phyloP scores from a whole-genome alignment of 1,140 invertebrate genomes.

The Rhyzopertha dominica region DNA sequence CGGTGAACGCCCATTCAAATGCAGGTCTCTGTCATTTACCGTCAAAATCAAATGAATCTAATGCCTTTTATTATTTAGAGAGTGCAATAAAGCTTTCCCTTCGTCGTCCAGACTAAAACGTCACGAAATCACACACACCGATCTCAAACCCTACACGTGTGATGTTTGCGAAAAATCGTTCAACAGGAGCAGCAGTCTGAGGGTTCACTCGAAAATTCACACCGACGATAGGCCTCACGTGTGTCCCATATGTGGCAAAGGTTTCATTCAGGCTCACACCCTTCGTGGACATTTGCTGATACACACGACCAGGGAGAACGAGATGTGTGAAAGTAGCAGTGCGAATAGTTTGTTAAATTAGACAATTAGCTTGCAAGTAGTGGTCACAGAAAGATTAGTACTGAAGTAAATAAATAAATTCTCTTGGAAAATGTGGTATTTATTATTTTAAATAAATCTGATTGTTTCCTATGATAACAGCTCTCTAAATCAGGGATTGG shows the following conservation, averaged over 20 bases:
- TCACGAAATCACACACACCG: slow-evolving; percentile 71
- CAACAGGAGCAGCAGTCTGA: slow-evolving; percentile 41
- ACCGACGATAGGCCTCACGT: slow-evolving; percentile 63
- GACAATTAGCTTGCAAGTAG: too few species aligned
- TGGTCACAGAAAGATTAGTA: too few species aligned
- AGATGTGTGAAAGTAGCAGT: too few species aligned
- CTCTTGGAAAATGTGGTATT: too few species aligned
- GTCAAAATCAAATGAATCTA: too few species aligned
- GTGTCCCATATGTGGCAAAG: slow-evolving; percentile 60
- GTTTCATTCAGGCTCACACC: slow-evolving; percentile 60
- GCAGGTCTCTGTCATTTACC: slow-evolving; percentile 33
- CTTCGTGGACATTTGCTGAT: slow-evolving; percentile 55
- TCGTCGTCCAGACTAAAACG: slow-evolving; percentile 66
- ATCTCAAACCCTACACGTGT: slow-evolving; percentile 49
- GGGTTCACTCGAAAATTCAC: slow-evolving; percentile 54
- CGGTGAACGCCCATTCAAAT: slow-evolving; percentile 56
- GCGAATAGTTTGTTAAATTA: too few species aligned
- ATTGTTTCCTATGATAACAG: too few species aligned
- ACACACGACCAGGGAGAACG: too few species aligned
- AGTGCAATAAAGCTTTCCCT: slow-evolving; percentile 60
- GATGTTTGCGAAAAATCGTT: slow-evolving; percentile 48
- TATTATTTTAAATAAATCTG: too few species aligned
- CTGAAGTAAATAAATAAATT: too few species aligned
- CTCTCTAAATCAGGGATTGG: too few species aligned
- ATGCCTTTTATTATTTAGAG: slow-evolving; percentile 25